These are phyloP conservation scores for Dendropsophus ebraccatus DNA, from an alignment of 2,113 vertebrate species.

Conservation along the genomic window DNA sequence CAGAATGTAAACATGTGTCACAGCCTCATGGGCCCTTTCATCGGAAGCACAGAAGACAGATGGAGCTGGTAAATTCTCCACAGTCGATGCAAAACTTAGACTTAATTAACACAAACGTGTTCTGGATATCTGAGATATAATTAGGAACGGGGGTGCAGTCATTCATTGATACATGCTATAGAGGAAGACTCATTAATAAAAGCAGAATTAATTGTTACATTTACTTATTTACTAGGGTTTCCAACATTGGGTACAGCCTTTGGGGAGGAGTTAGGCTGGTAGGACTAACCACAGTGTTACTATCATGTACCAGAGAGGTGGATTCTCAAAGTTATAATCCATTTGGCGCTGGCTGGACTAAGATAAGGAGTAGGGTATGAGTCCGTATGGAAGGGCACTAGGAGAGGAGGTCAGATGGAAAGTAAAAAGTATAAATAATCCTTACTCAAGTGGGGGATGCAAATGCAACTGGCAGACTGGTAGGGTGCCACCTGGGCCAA, in stretches of 20 bases:
- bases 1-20: constrained; percentile 8
- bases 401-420: too few relatives aligned
- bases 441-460: too few relatives aligned
- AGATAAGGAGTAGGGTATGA: too few relatives aligned
- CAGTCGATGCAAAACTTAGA: background rate
- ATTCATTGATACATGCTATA: background rate
- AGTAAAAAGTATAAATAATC: too few relatives aligned
- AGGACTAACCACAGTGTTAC: too few relatives aligned
- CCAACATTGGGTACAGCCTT: background rate
- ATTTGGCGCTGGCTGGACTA: too few relatives aligned
- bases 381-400: too few relatives aligned
- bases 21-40: background rate
- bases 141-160: background rate
- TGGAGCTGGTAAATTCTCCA: constrained; percentile 16
- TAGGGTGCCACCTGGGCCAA: too few relatives aligned
- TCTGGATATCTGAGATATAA: background rate
- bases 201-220: background rate
- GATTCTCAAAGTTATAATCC: too few relatives aligned
- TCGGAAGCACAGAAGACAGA: constrained; percentile 24
- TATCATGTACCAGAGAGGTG: too few relatives aligned
- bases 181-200: background rate
- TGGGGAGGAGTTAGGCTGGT: background rate
- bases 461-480: too few relatives aligned
- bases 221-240: background rate
- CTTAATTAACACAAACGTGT: constrained; percentile 23